These are phyloP conservation scores for Cirrhinus mrigala DNA, from an alignment of 2,797 vertebrate species.

Conservation along the genomic window DNA sequence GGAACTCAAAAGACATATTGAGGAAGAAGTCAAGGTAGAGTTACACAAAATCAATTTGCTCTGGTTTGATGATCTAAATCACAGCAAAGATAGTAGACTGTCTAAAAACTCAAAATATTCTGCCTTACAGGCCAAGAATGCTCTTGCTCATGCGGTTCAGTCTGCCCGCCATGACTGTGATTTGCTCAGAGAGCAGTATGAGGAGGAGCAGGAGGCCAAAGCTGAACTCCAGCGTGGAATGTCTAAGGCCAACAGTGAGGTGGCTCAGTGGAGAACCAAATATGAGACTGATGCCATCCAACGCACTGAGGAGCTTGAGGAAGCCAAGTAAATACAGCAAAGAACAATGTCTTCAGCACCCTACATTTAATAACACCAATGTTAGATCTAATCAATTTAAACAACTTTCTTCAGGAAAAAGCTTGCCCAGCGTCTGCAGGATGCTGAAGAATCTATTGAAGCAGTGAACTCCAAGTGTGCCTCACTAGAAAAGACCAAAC, in stretches of 20 bases:
- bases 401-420: slow-evolving; percentile 75
- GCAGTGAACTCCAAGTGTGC: slow-evolving; percentile 84
- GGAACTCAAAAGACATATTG: slow-evolving; percentile 81
- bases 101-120: no score
- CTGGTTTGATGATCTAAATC: no score
- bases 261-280: slow-evolving; percentile 87
- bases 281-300: slow-evolving; percentile 87
- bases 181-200: slow-evolving; percentile 78
- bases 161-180: slow-evolving; percentile 80
- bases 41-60: background rate
- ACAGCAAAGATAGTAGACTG: no score
- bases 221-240: slow-evolving; percentile 81
- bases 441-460: slow-evolving; percentile 81
- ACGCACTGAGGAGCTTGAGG: slow-evolving; percentile 84
- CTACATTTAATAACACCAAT: background rate
- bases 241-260: slow-evolving; percentile 86
- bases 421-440: slow-evolving; percentile 82
- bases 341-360: background rate
- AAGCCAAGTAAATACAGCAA: slow-evolving; percentile 65
- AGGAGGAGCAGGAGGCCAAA: slow-evolving; percentile 79
- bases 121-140: slow-evolving; percentile 80
- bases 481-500: slow-evolving; percentile 84
- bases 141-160: slow-evolving; percentile 82
- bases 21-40: slow-evolving; percentile 61
- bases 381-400: background rate